Conservation (phyloP, 2,888 invertebrate genomes). For the Listrodromus nycthemerus region DNA sequence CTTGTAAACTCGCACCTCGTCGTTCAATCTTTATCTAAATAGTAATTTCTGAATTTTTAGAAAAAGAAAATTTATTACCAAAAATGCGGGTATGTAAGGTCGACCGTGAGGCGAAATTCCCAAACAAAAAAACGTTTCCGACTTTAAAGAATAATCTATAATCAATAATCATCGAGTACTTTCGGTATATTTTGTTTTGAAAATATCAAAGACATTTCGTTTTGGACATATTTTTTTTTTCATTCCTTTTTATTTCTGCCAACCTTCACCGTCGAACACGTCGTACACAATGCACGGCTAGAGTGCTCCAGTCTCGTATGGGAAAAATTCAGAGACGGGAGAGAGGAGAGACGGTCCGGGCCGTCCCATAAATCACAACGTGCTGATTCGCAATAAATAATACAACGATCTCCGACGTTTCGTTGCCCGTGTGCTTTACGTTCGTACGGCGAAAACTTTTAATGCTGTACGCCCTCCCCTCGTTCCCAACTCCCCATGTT, state of each 20-base stretch:
- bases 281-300: constrained; percentile 59
- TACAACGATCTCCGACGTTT: constrained; percentile 66
- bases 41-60: neutral
- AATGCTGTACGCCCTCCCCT: constrained; percentile 54
- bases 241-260: constrained; percentile 15
- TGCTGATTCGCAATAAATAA: constrained; percentile 77
- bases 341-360: constrained; percentile 48
- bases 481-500: constrained; percentile 36
- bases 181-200: neutral
- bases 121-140: neutral
- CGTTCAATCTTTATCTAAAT: constrained; percentile 1
- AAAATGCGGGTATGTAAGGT: neutral
- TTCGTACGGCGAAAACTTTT: constrained; percentile 64
- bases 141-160: neutral
- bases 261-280: constrained; percentile 60
- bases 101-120: neutral
- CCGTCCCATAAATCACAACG: constrained; percentile 73
- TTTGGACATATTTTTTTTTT: constrained; percentile 7
- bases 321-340: constrained; percentile 63
- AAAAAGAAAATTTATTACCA: neutral
- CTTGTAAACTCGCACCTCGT: neutral
- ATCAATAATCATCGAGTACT: neutral
- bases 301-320: constrained; percentile 58
- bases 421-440: constrained; percentile 27
- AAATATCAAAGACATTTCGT: neutral